These are phyloP conservation scores for Nycticebus coucang DNA, from an alignment of 2,113 vertebrate species.

Conservation along the genomic window DNA sequence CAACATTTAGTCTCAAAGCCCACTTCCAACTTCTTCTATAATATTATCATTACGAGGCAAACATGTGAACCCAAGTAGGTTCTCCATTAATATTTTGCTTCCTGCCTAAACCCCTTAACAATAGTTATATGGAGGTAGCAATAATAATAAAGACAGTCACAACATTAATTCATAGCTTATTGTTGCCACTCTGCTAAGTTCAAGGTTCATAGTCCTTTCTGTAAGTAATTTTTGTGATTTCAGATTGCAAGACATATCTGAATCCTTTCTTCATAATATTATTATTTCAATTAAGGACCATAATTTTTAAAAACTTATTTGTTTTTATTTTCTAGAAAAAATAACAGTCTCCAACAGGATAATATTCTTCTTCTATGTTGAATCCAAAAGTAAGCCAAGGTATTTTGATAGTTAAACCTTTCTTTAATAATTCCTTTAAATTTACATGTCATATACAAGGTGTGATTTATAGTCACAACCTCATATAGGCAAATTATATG, in stretches of 20 bases:
- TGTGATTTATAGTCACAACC: neutral
- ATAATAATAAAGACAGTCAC: neutral
- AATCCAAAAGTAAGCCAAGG: neutral
- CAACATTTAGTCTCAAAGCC: neutral
- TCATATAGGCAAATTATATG: neutral
- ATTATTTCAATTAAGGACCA: neutral
- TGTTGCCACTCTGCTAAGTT: neutral
- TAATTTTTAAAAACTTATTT: neutral
- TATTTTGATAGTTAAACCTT: neutral
- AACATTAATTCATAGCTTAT: neutral
- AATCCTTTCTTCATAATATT: neutral
- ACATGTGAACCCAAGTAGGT: neutral
- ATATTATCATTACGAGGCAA: neutral
- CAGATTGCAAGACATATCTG: neutral
- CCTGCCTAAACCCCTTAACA: neutral
- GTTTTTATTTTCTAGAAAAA: constrained; percentile 1
- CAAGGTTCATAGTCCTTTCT: neutral
- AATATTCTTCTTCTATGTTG: neutral
- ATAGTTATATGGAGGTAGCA: neutral
- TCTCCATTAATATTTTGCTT: neutral
- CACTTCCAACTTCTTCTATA: neutral
- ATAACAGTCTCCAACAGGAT: neutral
- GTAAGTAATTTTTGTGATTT: neutral
- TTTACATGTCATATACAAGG: neutral
- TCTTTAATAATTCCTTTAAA: neutral